Conservation (phyloP, 1,140 invertebrate genomes). For the Bombus sylvicola region DNA sequence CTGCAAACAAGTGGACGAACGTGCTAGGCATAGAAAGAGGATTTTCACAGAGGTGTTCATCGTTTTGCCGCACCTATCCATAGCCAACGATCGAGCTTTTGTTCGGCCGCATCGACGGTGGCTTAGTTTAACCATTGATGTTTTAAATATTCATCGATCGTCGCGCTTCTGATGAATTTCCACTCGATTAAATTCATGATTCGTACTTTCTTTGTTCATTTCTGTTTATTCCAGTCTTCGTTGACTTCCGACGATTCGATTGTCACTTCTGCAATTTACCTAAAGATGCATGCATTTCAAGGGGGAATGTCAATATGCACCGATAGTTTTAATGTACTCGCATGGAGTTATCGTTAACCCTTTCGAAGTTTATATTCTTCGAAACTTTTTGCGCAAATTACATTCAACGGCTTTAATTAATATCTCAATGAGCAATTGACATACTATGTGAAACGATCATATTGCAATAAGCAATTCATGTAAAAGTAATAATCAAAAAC, state of each 20-base stretch:
- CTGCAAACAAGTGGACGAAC: conserved; percentile 68
- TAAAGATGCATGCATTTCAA: not conserved
- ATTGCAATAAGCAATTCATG: too few relatives aligned
- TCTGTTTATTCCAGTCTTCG: not conserved
- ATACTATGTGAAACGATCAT: too few relatives aligned
- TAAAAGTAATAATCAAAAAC: too few relatives aligned
- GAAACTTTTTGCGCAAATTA: too few relatives aligned
- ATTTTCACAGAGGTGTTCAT: conserved; percentile 43
- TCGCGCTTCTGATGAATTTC: not conserved
- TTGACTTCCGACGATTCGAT: not conserved
- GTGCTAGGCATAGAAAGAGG: conserved; percentile 60
- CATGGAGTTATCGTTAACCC: too few relatives aligned
- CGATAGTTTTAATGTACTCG: not conserved
- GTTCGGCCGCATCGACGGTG: not conserved
- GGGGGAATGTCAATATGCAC: not conserved
- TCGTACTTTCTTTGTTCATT: not conserved
- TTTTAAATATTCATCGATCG: conserved; percentile 44
- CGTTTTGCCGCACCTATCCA: conserved; percentile 26
- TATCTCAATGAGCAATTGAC: too few relatives aligned
- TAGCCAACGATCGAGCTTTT: not conserved
- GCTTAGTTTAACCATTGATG: not conserved
- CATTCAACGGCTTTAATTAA: too few relatives aligned
- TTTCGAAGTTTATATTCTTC: too few relatives aligned
- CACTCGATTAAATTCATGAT: not conserved
- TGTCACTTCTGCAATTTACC: not conserved